phyloP scores from a whole-genome alignment of 2,797 vertebrate genomes.

The Ficedula albicollis region DNA sequence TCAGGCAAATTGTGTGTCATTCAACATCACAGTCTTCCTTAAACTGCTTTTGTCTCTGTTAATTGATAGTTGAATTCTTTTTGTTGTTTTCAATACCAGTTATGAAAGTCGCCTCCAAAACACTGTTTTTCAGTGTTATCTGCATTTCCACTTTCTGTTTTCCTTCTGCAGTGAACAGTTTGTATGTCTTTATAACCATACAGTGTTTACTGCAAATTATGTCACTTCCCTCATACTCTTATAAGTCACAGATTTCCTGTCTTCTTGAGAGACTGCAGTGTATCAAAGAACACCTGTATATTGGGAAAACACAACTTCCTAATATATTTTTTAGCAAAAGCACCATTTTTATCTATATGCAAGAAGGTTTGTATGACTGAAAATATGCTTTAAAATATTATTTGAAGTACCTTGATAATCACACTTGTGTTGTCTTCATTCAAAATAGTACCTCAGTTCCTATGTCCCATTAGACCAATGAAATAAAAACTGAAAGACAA shows the following conservation, averaged over 20 bases:
- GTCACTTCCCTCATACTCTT: neutral
- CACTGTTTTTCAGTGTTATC: neutral
- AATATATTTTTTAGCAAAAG: neutral
- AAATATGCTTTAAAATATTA: neutral
- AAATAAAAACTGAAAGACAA: neutral
- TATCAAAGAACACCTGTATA: neutral
- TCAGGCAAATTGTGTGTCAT: neutral
- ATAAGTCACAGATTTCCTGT: neutral
- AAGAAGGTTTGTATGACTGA: neutral
- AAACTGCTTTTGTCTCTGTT: constrained; percentile 20
- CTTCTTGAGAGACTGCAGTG: neutral
- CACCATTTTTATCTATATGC: neutral
- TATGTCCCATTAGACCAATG: neutral
- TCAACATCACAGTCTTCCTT: neutral
- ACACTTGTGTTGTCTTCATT: neutral
- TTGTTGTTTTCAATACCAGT: neutral
- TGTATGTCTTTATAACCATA: neutral
- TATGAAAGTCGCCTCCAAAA: neutral
- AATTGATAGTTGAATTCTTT: constrained; percentile 6
- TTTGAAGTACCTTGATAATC: neutral
- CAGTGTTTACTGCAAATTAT: neutral
- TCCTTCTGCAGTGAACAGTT: neutral
- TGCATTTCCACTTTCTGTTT: neutral
- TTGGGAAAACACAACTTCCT: neutral
- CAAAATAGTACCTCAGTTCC: neutral